Percentiles rank a stretch among this genome's conserved stretches.
phyloP scores from a whole-genome alignment of 2,113 vertebrate genomes.

The Gymnorhina tibicen region DNA sequence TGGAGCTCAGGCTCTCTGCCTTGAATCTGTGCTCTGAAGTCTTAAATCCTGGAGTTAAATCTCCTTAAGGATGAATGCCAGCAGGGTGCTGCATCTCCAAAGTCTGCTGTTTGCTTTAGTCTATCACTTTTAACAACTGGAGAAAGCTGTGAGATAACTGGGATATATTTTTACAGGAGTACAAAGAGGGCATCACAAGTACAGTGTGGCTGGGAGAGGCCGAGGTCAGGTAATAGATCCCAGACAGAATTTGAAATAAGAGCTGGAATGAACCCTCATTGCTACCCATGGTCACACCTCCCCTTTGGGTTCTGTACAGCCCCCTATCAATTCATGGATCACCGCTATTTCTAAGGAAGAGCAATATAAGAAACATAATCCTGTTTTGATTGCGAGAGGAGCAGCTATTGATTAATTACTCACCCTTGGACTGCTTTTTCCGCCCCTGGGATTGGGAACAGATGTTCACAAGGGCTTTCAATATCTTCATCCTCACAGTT shows the following conservation, averaged over 20 bases:
- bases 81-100: not conserved
- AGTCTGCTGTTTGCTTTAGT: not conserved
- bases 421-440: constrained; percentile 79
- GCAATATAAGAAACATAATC: not conserved
- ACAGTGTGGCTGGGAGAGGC: not conserved
- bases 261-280: not conserved
- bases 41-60: not conserved
- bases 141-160: not conserved
- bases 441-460: constrained; percentile 81
- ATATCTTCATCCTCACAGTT: constrained; percentile 66
- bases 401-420: constrained; percentile 16
- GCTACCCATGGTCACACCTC: not conserved
- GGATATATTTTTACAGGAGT: not conserved
- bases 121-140: not conserved
- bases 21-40: not conserved
- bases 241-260: not conserved
- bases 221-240: not conserved
- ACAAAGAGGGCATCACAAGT: not conserved
- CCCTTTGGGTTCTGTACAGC: not conserved
- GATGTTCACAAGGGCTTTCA: constrained; percentile 71
- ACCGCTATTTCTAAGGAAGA: not conserved
- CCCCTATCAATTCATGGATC: not conserved
- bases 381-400: not conserved
- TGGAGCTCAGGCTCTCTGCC: not conserved
- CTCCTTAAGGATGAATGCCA: not conserved